Evolutionary conservation across 2,888 invertebrate genomes (phyloP), one percentile per base, ranked within the genome.

Genomic region (Brachypterus glaber): DNA sequence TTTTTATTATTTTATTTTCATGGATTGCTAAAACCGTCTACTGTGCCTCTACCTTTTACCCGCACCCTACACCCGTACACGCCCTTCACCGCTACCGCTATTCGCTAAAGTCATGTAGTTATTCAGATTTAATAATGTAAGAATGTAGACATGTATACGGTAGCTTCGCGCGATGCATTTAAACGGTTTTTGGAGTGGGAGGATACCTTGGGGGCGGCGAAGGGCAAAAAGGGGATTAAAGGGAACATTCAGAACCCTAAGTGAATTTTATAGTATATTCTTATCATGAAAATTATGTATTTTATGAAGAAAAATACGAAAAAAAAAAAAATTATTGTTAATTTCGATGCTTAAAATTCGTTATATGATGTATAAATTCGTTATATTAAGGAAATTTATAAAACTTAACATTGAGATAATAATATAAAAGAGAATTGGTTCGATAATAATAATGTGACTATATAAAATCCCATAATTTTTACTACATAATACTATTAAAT

Each of bases 51-150:
- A 32, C 24, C 30, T 30, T 8, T 11, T 15, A 5, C 15, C 12
- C 31, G 17, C 32, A 40, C 39, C 29, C 40, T 41, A 14, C 39
- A 24, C 31, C 32, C 8, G 33, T 21, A 17, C 44, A 31, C 32
- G n/a, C 32, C 41, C 44, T 34, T 41, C 46, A 41, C 41, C 40
- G 33, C 37, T 39, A 35, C 41, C 35, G 44, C 42, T 37, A 33
- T 33, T 40, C 40, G 41, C 48, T 43, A 45, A 45, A 50, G 43
- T 45, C 48, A 40, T 49, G 48, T 46, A 51, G 51, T 51, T 51
- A 51, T 51, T 49, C 47, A 51, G 51, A 51, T 51, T 51, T 51
- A 51, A 51, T 51, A 51, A 51, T 51, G 49, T 51, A 51, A 49
- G 49, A 51, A 51, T 49, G 46, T 46, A 45, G 49, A 45, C 49